Conservation (phyloP, 2,113 vertebrate species). For the Plecturocebus donacophilus region DNA sequence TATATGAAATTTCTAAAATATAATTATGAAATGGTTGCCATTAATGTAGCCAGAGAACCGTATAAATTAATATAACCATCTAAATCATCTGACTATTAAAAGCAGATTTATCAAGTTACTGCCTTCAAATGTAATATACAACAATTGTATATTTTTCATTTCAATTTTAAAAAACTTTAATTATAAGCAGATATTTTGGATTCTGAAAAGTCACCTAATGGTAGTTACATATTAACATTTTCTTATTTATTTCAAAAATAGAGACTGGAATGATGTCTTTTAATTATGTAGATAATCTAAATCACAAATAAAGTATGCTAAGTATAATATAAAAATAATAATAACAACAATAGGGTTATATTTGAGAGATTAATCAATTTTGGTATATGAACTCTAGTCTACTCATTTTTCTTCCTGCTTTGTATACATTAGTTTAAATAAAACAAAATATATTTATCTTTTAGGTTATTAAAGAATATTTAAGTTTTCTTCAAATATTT, state of each 20-base stretch:
- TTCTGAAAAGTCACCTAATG: neutral
- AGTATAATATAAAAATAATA: neutral
- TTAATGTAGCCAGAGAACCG: neutral
- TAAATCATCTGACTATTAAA: neutral
- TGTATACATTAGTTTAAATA: neutral
- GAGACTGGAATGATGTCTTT: neutral
- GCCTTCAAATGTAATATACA: neutral
- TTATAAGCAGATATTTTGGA: neutral
- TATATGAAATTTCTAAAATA: neutral
- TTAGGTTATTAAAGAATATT: neutral
- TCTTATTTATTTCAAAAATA: neutral
- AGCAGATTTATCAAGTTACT: neutral
- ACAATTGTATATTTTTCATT: neutral
- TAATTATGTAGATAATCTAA: neutral
- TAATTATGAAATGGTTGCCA: neutral
- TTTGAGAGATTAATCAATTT: neutral
- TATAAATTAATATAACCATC: neutral
- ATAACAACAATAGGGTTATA: neutral
- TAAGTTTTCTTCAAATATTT: neutral
- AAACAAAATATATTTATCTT: neutral
- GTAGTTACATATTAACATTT: neutral
- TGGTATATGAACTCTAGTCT: neutral
- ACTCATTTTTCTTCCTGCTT: neutral
- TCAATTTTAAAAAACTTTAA: neutral
- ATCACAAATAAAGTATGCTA: neutral